These are phyloP conservation scores for Platysteira castanea DNA, from an alignment of 2,113 vertebrate genomes.

Conservation along the genomic window DNA sequence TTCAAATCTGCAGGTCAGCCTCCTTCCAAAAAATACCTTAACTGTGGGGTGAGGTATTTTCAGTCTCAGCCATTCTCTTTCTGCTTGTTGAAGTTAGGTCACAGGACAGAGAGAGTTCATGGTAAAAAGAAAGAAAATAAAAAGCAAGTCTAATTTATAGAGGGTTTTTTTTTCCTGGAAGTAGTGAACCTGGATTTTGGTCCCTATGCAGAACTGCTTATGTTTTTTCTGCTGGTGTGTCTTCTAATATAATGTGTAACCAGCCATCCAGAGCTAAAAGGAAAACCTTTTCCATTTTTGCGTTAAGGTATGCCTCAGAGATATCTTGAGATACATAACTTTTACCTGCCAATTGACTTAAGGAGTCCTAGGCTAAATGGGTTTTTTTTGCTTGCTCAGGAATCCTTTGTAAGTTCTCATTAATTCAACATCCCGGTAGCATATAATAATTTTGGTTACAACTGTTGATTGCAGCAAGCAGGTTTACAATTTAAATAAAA, in stretches of 20 bases:
- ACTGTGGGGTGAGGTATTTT: not conserved
- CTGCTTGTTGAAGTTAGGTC: not conserved
- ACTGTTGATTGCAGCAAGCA: not conserved
- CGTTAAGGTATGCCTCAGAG: not conserved
- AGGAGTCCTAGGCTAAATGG: not conserved
- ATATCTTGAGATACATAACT: not conserved
- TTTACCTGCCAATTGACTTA: not conserved
- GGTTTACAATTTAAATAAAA: not conserved
- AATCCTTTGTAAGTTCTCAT: not conserved
- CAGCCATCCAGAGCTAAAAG: not conserved
- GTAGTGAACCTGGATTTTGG: not conserved
- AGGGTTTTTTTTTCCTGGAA: not conserved
- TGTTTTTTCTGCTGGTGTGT: not conserved
- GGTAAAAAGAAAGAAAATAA: not conserved
- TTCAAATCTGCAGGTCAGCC: not conserved
- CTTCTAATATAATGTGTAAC: not conserved
- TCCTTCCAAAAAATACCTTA: not conserved
- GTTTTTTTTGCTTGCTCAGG: fast-evolving
- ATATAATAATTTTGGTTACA: not conserved
- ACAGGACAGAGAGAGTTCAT: not conserved
- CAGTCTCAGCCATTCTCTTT: not conserved
- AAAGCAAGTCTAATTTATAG: not conserved
- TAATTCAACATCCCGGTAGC: not conserved
- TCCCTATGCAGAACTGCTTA: not conserved
- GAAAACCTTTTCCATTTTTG: not conserved